Percentiles rank a stretch among this genome's conserved stretches.
Conservation (phyloP, 2,113 vertebrate species). For the Pogona vitticeps region DNA sequence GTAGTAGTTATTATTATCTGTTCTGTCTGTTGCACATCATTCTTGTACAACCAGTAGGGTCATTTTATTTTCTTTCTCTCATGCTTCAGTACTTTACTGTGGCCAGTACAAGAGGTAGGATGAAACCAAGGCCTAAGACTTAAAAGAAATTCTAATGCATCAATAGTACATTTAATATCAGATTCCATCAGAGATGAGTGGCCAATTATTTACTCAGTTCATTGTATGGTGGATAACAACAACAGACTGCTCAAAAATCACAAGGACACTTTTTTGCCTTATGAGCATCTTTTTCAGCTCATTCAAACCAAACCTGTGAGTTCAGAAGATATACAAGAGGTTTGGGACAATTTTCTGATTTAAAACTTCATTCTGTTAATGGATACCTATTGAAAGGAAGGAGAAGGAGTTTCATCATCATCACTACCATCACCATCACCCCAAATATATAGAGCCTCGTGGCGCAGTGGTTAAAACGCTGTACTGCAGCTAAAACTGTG, state of each 20-base stretch:
- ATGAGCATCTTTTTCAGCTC: neutral
- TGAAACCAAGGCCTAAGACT: neutral
- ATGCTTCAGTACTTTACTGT: neutral
- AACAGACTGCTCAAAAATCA: neutral
- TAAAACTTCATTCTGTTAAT: neutral
- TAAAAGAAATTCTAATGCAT: neutral
- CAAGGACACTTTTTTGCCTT: neutral
- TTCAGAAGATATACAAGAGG: neutral
- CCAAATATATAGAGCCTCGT: too few relatives aligned
- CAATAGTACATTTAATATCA: neutral
- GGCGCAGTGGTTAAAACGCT: too few relatives aligned
- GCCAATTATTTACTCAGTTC: neutral
- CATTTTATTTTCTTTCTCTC: neutral
- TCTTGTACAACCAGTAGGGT: neutral
- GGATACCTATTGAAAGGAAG: too few relatives aligned
- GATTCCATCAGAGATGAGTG: neutral
- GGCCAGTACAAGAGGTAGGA: neutral
- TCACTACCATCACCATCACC: too few relatives aligned
- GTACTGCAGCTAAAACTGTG: too few relatives aligned
- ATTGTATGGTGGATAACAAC: neutral
- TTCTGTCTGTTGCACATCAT: neutral
- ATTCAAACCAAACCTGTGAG: too few relatives aligned
- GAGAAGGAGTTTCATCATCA: too few relatives aligned
- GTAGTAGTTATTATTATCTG: neutral
- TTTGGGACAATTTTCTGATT: neutral